Evolutionary conservation across 2,888 invertebrate genomes (phyloP), one percentile per base, ranked within the genome.

Genomic region (Malacosoma neustria): DNA sequence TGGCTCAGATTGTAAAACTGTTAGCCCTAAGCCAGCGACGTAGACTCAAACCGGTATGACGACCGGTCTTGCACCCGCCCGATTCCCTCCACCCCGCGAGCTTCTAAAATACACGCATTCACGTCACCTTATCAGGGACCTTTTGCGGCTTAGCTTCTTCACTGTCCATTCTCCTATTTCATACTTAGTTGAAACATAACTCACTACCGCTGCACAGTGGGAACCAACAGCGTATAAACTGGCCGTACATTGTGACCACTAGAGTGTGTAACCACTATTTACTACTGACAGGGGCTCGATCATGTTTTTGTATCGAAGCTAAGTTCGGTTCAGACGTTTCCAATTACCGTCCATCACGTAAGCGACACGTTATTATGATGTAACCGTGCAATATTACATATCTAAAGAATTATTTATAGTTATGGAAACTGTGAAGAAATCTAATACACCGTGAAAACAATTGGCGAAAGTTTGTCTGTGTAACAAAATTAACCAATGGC

Each of bases 381-480:
- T 61, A 79, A 79, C 51, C 43, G 39, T 51, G 22, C 39, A 49
- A 58, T 55, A 57, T 59, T 61, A 67, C 61, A 61, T 61, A 62
- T 67, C 59, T 22, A 22, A 22, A 22, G 51, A 53, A 61, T 66
- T 63, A 42, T 65, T 72, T 61, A 55, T 56, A 58, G 55, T 56
- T 64, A 53, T 67, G 63, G 68, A 66, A 59, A 62, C 66, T 71
- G 64, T 72, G 67, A 70, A 73, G 58, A 69, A 63, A 70, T 66
- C 66, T 73, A 80, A 76, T 82, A 72, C 66, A 72, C 72, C 79
- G 74, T 82, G 80, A 81, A 84, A 82, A 84, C 85, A 84, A 84
- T 84, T 72, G 81, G 85, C 81, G 85, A 85, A 85, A 85, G 84
- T 82, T 68, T 66, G 67, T 22, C 22, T 5, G 61, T 68, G 69